These are phyloP conservation scores for Drosophila saltans DNA, from an alignment of 1,140 invertebrate genomes.

Conservation along the genomic window DNA sequence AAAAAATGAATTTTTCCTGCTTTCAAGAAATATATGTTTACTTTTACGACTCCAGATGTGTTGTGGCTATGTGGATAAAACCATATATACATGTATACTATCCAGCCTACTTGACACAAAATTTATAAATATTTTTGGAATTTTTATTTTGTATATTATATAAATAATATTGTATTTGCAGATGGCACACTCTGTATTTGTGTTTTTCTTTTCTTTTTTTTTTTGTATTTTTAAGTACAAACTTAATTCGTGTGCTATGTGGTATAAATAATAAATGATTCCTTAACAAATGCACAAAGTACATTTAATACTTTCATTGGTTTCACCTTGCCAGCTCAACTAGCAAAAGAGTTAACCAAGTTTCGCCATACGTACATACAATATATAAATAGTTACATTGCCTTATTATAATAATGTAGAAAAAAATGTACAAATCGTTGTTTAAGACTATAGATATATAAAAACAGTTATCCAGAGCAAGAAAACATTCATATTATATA, in stretches of 20 bases:
- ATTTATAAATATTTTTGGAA: neutral
- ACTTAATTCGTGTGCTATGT: constrained; percentile 31
- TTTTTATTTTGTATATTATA: constrained; percentile 41
- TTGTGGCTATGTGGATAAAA: neutral
- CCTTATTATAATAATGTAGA: constrained; percentile 47
- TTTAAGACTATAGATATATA: constrained; percentile 25
- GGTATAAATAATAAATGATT: constrained; percentile 37
- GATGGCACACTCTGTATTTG: constrained; percentile 60
- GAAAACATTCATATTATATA: neutral
- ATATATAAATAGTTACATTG: constrained; percentile 53
- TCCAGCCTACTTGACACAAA: neutral
- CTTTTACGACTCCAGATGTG: neutral
- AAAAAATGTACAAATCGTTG: constrained; percentile 64
- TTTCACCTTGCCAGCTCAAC: constrained; percentile 46
- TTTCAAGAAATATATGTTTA: too few species aligned
- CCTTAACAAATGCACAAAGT: constrained; percentile 75
- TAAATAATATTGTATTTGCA: constrained; percentile 46
- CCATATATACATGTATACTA: neutral
- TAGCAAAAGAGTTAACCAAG: constrained; percentile 25
- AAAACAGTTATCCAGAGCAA: constrained; percentile 24
- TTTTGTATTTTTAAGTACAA: constrained; percentile 53
- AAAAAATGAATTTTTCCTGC: too few species aligned
- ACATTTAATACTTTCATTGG: constrained; percentile 68
- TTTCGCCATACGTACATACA: neutral
- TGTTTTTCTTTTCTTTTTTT: constrained; percentile 21